A percentile compares a stretch with the other conserved stretches of the same genome.
phyloP scores from a whole-genome alignment of 2,113 vertebrate species.

The Eulacestoma nigropectus region DNA sequence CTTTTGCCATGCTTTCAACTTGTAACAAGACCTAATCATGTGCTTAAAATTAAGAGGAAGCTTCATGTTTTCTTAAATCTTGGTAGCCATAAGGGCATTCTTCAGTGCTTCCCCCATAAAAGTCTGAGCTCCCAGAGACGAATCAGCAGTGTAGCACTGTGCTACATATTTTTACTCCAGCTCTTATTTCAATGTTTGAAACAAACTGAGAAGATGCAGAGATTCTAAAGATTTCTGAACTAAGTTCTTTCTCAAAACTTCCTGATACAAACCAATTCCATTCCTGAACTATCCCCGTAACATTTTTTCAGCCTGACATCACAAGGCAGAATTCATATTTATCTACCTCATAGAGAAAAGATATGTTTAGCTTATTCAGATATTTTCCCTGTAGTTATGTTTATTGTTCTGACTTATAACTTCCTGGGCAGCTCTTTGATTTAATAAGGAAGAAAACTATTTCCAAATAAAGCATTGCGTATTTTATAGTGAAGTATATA shows the following conservation, averaged over 20 bases:
- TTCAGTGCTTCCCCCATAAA: not conserved
- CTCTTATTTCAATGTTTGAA: not conserved
- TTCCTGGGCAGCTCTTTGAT: not conserved
- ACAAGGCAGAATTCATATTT: not conserved
- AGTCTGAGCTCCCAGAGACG: rapidly evolving
- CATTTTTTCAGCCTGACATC: not conserved
- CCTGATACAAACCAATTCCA: not conserved
- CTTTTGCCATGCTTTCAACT: not conserved
- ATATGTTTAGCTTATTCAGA: not conserved
- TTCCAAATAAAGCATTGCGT: not conserved
- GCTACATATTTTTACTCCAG: not conserved
- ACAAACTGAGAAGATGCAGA: not conserved
- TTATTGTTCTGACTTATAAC: not conserved
- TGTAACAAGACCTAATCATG: not conserved
- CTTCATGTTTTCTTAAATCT: not conserved
- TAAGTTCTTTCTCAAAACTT: not conserved
- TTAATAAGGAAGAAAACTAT: not conserved
- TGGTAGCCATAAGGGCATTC: not conserved
- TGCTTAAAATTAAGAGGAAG: not conserved
- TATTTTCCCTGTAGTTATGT: not conserved
- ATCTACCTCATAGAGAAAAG: not conserved
- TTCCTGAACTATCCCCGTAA: not conserved
- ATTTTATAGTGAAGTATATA: not conserved
- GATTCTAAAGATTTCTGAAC: not conserved
- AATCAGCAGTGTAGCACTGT: not conserved